Base-by-base conservation (phyloP, 1,140 invertebrate species). In the Rhagoletis pomonella region DNA sequence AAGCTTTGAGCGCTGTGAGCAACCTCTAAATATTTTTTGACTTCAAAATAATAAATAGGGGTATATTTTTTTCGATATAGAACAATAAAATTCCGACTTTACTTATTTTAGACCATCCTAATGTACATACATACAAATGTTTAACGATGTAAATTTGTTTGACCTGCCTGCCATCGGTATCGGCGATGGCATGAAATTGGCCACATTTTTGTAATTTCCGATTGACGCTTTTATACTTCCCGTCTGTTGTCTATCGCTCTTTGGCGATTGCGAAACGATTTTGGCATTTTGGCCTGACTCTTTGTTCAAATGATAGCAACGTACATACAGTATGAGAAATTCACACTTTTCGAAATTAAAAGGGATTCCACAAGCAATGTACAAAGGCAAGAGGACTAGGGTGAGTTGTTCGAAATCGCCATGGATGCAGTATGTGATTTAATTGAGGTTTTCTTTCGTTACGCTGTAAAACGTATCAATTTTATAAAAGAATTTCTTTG, bases 191-290 rank as follows among this genome's bases (percentile, higher is more conserved):
- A 44, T 73, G 39, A 14, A 17, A 73, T 73, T 17, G 12, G 67
- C 67, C 39, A 47, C 14, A 73, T 73, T 73, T 39, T 73, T 73
- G 67, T 73, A 73, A 73, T 73, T 73, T 73, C 67, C 67, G 67
- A 17, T 73, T 73, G 10, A 44, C 42, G 67, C 44, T 42, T 47
- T 73, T 73, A 47, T 73, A 17, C 42, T 73, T 73, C 42, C 42
- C n/a, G 67, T 4, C 42, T 39, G 6, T n/a, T 62, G 60, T 6
- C 42, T 29, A 29, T 29, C 29, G 29, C 29, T 29, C 1, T 29
- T 0, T 29, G 29, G 29, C 29, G 29, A 29, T 29, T 29, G 29
- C 29, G 29, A 17, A 47, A 47, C 14, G 17, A 1, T 73, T 73
- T 73, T 44, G 67, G 0, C 14, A 73, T 17, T 73, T 73, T 47